phyloP scores from a whole-genome alignment of 2,113 vertebrate species.

The Mugil cephalus region DNA sequence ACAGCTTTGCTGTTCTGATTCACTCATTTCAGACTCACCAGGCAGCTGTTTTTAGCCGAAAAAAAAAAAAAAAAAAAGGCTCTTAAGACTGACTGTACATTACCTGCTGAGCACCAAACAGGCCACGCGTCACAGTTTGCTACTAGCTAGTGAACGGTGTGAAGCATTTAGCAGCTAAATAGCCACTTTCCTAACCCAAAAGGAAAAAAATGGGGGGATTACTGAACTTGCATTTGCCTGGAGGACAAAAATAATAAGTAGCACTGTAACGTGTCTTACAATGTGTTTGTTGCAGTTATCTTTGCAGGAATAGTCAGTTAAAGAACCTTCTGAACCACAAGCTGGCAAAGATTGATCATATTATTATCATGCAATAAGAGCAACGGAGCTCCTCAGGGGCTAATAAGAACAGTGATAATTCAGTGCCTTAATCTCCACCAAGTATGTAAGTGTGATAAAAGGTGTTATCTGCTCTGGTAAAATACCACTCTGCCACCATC shows the following conservation, averaged over 20 bases:
- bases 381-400: conserved; percentile 2
- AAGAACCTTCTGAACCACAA: neutral
- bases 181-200: neutral
- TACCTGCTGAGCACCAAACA: neutral
- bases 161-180: conserved; percentile 7
- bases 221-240: neutral
- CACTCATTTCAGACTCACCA: neutral
- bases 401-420: conserved; percentile 31
- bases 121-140: neutral
- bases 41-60: neutral
- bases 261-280: too few species aligned
- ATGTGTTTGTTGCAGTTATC: neutral
- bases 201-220: neutral
- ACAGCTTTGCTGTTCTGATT: neutral
- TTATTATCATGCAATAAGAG: conserved; percentile 9
- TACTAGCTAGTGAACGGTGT: neutral
- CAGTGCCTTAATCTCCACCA: conserved; percentile 26
- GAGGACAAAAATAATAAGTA: neutral
- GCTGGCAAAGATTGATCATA: neutral
- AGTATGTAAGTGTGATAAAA: conserved; percentile 23
- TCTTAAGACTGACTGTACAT: neutral
- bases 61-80: neutral
- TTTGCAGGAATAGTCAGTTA: neutral
- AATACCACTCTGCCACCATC: conserved; percentile 4
- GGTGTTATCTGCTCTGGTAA: conserved; percentile 8